Conservation (phyloP, 1,140 invertebrate species). For the Papilio dardanus region DNA sequence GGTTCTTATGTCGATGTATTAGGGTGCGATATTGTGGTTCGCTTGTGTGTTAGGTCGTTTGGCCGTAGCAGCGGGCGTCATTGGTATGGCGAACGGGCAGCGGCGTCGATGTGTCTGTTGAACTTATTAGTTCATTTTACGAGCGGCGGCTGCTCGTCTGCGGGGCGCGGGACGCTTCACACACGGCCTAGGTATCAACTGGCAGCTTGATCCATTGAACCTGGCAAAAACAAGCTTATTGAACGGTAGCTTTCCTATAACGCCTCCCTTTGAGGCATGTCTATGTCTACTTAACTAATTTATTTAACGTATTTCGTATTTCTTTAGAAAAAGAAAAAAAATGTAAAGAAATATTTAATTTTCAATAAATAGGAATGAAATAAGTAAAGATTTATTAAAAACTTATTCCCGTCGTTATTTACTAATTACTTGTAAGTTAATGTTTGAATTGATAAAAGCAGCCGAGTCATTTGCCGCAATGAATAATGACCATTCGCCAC, state of each 20-base stretch:
- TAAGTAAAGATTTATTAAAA: background rate
- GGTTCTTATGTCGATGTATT: slow-evolving; percentile 40
- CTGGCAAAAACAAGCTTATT: slow-evolving; percentile 4
- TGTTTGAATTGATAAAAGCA: slow-evolving; percentile 6
- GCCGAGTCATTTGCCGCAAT: slow-evolving; percentile 7
- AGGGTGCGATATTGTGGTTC: slow-evolving; percentile 39
- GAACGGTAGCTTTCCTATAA: background rate
- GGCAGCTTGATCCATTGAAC: slow-evolving; percentile 15
- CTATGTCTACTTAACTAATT: no score
- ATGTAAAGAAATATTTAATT: no score
- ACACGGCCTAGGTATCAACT: slow-evolving; percentile 31
- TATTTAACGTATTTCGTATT: no score
- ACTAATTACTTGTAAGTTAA: background rate
- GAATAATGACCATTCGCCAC: slow-evolving; percentile 31
- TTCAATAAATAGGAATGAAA: background rate
- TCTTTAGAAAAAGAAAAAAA: no score
- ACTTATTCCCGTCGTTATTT: background rate
- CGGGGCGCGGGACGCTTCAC: slow-evolving; percentile 39
- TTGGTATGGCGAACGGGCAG: slow-evolving; percentile 70
- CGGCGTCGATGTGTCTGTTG: slow-evolving; percentile 78
- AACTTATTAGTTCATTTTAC: slow-evolving; percentile 75
- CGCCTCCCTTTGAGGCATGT: no score
- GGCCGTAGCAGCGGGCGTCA: slow-evolving; percentile 42
- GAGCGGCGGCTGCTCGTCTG: slow-evolving; percentile 65
- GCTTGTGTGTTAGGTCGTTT: slow-evolving; percentile 48